These are phyloP conservation scores for Melanotaenia boesemani DNA, from an alignment of 2,797 vertebrate species.

Conservation along the genomic window DNA sequence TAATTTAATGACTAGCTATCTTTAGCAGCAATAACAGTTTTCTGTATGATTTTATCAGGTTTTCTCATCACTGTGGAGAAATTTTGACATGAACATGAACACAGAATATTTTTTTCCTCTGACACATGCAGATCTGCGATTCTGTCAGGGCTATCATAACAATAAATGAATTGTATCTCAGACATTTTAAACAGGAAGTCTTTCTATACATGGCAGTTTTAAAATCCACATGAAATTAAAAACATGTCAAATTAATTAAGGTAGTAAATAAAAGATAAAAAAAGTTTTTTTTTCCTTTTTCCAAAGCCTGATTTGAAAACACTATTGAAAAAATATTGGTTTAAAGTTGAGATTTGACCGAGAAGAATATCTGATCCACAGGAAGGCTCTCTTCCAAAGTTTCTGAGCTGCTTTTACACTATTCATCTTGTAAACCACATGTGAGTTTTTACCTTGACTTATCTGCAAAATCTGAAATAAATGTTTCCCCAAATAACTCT, in stretches of 20 bases:
- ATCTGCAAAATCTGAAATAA: conserved; percentile 1
- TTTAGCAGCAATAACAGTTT: not conserved
- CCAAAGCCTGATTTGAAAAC: not conserved
- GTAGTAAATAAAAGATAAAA: not conserved
- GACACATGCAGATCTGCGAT: not conserved
- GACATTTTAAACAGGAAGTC: not conserved
- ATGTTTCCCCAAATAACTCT: conserved; percentile 14
- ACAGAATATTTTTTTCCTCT: not conserved
- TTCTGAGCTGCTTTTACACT: conserved; percentile 3
- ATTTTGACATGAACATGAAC: not conserved
- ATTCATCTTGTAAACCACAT: not conserved
- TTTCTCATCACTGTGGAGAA: too few species aligned
- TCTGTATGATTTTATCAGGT: too few species aligned
- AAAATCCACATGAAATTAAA: not conserved
- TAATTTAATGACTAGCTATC: too few species aligned
- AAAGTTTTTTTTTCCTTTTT: not conserved
- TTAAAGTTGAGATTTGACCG: not conserved
- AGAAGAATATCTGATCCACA: not conserved
- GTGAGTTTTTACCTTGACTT: not conserved
- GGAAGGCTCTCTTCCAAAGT: not conserved
- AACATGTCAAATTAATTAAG: too few species aligned
- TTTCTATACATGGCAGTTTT: too few species aligned
- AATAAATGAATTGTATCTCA: not conserved
- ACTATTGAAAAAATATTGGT: not conserved
- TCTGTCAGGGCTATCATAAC: not conserved